Evolutionary conservation across 2,113 vertebrate genomes (phyloP).

Genomic region (Mirounga angustirostris): DNA sequence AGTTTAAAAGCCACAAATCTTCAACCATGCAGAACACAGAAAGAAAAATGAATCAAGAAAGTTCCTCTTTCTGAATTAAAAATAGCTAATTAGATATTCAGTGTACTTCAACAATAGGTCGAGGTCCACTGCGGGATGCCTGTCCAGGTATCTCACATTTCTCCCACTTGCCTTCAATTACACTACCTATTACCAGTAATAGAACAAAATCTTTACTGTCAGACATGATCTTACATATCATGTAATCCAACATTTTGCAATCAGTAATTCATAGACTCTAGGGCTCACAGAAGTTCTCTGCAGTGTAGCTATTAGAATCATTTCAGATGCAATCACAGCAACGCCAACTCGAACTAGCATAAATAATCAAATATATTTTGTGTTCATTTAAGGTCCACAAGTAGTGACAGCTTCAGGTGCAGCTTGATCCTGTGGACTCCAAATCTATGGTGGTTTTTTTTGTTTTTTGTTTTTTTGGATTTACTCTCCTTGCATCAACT

Average conservation of each 20-base stretch:
- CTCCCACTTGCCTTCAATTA: neutral
- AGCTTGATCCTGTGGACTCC: neutral
- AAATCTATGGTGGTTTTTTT: neutral
- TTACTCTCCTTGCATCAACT: neutral
- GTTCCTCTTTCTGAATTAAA: slow-evolving; percentile 50
- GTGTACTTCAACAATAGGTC: neutral
- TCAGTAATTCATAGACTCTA: neutral
- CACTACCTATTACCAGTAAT: neutral
- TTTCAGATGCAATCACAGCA: neutral
- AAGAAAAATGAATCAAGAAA: slow-evolving; percentile 19
- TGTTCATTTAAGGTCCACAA: neutral
- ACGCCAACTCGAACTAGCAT: neutral
- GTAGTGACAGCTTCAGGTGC: neutral
- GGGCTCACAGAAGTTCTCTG: neutral
- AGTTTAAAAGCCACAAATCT: neutral
- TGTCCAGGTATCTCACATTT: neutral
- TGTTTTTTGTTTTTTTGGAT: neutral
- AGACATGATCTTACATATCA: neutral
- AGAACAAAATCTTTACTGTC: neutral
- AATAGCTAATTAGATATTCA: slow-evolving; percentile 2
- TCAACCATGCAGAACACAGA: neutral
- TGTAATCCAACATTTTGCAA: neutral
- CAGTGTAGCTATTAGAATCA: slow-evolving; percentile 4
- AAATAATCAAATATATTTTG: neutral
- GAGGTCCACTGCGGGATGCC: neutral